These are phyloP conservation scores for Pleuronectes platessa DNA, from an alignment of 2,113 vertebrate species.

Conservation along the genomic window DNA sequence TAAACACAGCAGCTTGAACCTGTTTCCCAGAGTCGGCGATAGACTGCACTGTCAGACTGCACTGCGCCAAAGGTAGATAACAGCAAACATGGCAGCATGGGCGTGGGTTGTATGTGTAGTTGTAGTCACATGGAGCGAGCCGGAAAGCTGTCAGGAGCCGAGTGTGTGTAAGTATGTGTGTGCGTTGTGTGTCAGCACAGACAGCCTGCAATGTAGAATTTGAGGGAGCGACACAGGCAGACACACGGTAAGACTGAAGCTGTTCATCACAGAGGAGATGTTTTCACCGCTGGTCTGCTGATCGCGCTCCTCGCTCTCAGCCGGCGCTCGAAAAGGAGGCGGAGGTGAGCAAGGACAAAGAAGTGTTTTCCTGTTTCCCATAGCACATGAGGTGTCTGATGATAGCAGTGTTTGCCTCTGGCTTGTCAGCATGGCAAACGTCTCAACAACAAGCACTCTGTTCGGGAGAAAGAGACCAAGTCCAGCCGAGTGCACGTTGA, in stretches of 20 bases:
- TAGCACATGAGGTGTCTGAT: slow-evolving; percentile 80
- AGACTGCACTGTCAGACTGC: slow-evolving; percentile 54
- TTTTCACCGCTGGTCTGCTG: slow-evolving; percentile 18
- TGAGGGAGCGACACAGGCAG: not conserved
- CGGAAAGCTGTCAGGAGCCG: slow-evolving; percentile 41
- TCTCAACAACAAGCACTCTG: slow-evolving; percentile 76
- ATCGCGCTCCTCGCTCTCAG: slow-evolving; percentile 17
- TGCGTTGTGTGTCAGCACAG: slow-evolving; percentile 4
- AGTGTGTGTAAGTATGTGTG: slow-evolving; percentile 1
- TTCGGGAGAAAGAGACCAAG: slow-evolving; percentile 40
- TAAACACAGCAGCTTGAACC: slow-evolving; percentile 50
- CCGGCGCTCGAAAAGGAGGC: not conserved
- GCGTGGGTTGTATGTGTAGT: slow-evolving; percentile 21
- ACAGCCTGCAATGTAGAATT: slow-evolving; percentile 32
- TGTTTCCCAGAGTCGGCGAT: slow-evolving; percentile 52
- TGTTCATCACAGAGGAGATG: slow-evolving; percentile 20
- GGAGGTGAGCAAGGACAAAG: slow-evolving; percentile 48
- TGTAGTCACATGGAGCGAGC: slow-evolving; percentile 35
- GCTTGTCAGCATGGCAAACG: slow-evolving; percentile 70
- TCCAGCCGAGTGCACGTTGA: slow-evolving; percentile 34
- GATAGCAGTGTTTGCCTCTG: slow-evolving; percentile 71
- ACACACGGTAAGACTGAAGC: not conserved
- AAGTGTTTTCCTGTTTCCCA: slow-evolving; percentile 55
- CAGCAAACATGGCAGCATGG: slow-evolving; percentile 25
- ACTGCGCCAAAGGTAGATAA: slow-evolving; percentile 53